Evolutionary conservation across 2,888 invertebrate genomes (phyloP), one percentile per base, ranked within the genome.

Genomic region (Clunio marinus): DNA sequence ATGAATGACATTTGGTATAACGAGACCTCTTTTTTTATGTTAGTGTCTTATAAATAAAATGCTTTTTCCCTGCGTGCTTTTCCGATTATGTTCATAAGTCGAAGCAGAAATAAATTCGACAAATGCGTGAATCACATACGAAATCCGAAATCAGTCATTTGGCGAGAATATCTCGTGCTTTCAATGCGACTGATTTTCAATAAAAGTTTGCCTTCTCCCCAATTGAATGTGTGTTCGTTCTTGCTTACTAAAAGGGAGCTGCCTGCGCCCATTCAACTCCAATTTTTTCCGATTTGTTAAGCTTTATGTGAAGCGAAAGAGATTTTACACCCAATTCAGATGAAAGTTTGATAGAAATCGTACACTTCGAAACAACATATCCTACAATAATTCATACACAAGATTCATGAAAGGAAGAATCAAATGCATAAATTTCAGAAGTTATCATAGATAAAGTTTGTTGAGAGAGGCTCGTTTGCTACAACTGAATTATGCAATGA

Each of bases 281-380:
- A 65, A n/a, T 65, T 65, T 41, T 28, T 51, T 66, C 55, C 46
- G 66, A 66, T 32, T 66, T 66, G 55, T 66, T 66, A 55, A 66
- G 55, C 66, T 55, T 66, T 55, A 17, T 66, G 24, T 55, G 51
- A n/a, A n/a, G 27, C 28, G 28, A 17, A 51, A 25, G 66, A 55
- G 20, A 27, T 27, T 15, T 27, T 15, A 32, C 10, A 7, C 32
- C 17, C 59, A 35, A 25, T 66, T 32, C 35, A 51, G 28, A 55
- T 62, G 46, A 63, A 46, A 22, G 28, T 55, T 66, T 66, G 66
- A 66, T 66, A 66, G n/a, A n/a, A n/a, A n/a, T 20, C 66, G 35
- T 66, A 46, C 63, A 63, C 45, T 63, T 63, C 46, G 45, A n/a
- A n/a, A n/a, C n/a, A n/a, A n/a, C 46, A 25, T 32, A 32, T 32